Base-by-base conservation (phyloP, 1,140 invertebrate species). In the Dendrolimus punctatus region DNA sequence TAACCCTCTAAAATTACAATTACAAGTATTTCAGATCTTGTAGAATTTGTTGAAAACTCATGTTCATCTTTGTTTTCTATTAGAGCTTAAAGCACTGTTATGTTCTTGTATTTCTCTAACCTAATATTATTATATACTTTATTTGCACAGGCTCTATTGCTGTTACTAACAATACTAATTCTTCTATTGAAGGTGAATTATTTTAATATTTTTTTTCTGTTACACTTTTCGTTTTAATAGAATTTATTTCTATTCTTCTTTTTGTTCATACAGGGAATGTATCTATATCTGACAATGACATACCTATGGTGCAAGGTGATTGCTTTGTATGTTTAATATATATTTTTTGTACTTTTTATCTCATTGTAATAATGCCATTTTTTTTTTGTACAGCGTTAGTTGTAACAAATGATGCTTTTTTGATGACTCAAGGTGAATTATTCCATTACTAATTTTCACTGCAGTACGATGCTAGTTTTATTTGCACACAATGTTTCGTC, bases 301-400 rank as follows among this genome's bases (percentile, higher is more conserved):
- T 4, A 10, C 37, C 39, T 23, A 36, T 39, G 23, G 42, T 23
- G 23, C 50, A 51, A 51, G 50, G 50, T 51, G 50, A 51, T 51
- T 9, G 5, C 9, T n/a, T 10, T 57, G 49, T 55, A 7, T 39
- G 51, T 50, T 49, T 39, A 46, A 38, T 55, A 41, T 44, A 51
- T 51, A 61, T 53, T 57, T 50, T 38, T 57, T 57, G 53, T 62
- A 60, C 53, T 41, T 7, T 38, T 9, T 43, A 40, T 48, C 44
- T 50, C 49, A 50, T 54, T 60, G 40, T 58, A 40, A 55, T 40
- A 56, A 54, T 52, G 23, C 38, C 68, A 36, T 5, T 66, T 53
- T 46, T 66, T 65, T 66, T 63, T 52, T 56, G 57, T 57, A 60
- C 67, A 75, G 78, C 69, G 70, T 71, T 80, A 58, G 64, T 64